Conservation (phyloP, 2,113 vertebrate genomes). For the Dipodomys spectabilis region DNA sequence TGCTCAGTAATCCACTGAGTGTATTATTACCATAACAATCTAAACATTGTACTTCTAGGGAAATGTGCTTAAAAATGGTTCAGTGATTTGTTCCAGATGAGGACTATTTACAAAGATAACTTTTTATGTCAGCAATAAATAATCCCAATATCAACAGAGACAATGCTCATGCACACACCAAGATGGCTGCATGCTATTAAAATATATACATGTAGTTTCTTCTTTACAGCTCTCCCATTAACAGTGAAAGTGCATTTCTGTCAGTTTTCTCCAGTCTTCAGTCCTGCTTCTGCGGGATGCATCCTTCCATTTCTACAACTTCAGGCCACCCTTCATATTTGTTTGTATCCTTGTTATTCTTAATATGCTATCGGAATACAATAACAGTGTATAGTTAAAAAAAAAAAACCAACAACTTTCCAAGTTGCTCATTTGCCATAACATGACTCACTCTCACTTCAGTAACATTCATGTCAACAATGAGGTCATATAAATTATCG, state of each 20-base stretch:
- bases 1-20: conserved; percentile 65
- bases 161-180: conserved; percentile 86
- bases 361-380: conserved; percentile 92
- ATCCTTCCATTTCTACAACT: conserved; percentile 98
- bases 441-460: background rate
- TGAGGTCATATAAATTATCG: background rate
- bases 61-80: conserved; percentile 82
- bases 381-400: background rate
- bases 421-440: background rate
- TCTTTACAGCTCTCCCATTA: conserved; percentile 71
- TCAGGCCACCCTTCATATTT: conserved; percentile 99
- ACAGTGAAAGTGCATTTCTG: conserved; percentile 79
- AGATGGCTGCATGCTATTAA: conserved; percentile 85
- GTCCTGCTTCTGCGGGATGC: conserved; percentile 93
- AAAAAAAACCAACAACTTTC: background rate
- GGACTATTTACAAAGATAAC: conserved; percentile 86
- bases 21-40: conserved; percentile 74
- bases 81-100: conserved; percentile 69
- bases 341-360: conserved; percentile 96
- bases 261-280: conserved; percentile 76
- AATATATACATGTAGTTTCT: conserved; percentile 82
- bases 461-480: background rate
- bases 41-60: conserved; percentile 81
- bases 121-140: conserved; percentile 89
- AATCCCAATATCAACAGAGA: conserved; percentile 84